Evolutionary conservation across 2,888 invertebrate genomes (phyloP), one percentile per base, ranked within the genome.

Genomic region (Hoplodrina blanda): DNA sequence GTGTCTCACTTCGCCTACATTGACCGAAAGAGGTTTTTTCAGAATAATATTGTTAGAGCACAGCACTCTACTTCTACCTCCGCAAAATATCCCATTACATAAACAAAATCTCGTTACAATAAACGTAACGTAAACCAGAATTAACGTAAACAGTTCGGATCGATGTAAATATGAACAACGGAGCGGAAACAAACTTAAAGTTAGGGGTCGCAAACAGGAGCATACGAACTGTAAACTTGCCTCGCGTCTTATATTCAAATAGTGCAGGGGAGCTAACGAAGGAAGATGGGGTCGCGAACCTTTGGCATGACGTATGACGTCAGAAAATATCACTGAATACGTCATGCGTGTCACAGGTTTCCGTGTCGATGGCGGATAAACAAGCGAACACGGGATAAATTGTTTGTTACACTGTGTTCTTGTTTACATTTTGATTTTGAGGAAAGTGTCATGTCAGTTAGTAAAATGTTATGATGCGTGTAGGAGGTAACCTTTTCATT

Each of bases 161-260:
- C 91, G 91, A 91, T 90, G 87, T 82, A 88, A 90, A 89, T n/a
- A n/a, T 89, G 89, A 91, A 89, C 89, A 90, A 83, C 87, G 87
- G 86, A 78, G 69, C 87, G 86, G 87, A 88, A 86, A 89, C 88
- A 91, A 94, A 93, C 91, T 92, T 90, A 87, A 93, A 95, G 91
- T 93, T 93, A 91, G 94, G 94, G 94, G 91, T 91, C 87, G 90
- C 91, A 91, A 93, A 92, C 90, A 80, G 72, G 88, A 90, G 87
- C 90, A 89, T 89, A 78, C 83, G 89, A 92, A 91, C 91, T 91
- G 91, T 90, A 88, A 92, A 91, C 92, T 90, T 89, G 87, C 86
- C 81, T 91, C 90, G 88, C 91, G 90, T 93, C 93, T 94, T 93
- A 94, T 95, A 95, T 95, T 95, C 95, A 95, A 95, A 95, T 95